phyloP scores from a whole-genome alignment of 1,140 invertebrate genomes.

The Lasioglossum baleicum region DNA sequence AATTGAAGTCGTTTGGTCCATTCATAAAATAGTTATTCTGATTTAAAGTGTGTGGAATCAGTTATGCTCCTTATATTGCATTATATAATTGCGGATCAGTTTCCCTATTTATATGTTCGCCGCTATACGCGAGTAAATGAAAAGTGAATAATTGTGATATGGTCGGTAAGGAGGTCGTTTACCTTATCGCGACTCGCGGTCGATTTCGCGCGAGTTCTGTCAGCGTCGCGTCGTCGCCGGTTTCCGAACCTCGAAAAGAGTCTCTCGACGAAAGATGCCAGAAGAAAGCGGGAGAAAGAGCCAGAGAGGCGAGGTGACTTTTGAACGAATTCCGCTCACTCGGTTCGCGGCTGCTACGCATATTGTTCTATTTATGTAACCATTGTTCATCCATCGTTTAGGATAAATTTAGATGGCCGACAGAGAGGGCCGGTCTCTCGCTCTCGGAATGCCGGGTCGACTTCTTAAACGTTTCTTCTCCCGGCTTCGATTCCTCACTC shows the following conservation, averaged over 20 bases:
- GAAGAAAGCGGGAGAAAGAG: slow-evolving; percentile 51
- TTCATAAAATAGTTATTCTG: too few relatives aligned
- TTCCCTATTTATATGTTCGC: too few relatives aligned
- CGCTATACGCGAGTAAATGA: too few relatives aligned
- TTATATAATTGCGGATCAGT: too few relatives aligned
- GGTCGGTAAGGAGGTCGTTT: too few relatives aligned
- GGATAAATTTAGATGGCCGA: slow-evolving; percentile 77
- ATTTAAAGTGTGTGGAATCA: too few relatives aligned
- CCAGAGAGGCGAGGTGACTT: slow-evolving; percentile 58
- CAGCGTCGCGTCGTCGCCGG: not conserved
- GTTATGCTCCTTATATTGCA: too few relatives aligned
- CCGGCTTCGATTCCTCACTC: slow-evolving; percentile 63
- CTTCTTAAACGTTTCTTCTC: slow-evolving; percentile 67
- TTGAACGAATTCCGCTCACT: slow-evolving; percentile 69
- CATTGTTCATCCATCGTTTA: slow-evolving; percentile 80
- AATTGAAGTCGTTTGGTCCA: too few relatives aligned
- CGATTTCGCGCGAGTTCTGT: slow-evolving; percentile 4
- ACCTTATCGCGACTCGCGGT: not conserved
- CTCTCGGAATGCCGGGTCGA: slow-evolving; percentile 63
- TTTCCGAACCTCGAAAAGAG: slow-evolving; percentile 23
- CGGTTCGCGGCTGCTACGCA: slow-evolving; percentile 65
- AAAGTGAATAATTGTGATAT: too few relatives aligned
- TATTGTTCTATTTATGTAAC: slow-evolving; percentile 81
- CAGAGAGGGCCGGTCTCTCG: slow-evolving; percentile 50
- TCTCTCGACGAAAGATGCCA: slow-evolving; percentile 41